Conservation (phyloP, 2,113 vertebrate species). For the Chloropsis cyanopogon region DNA sequence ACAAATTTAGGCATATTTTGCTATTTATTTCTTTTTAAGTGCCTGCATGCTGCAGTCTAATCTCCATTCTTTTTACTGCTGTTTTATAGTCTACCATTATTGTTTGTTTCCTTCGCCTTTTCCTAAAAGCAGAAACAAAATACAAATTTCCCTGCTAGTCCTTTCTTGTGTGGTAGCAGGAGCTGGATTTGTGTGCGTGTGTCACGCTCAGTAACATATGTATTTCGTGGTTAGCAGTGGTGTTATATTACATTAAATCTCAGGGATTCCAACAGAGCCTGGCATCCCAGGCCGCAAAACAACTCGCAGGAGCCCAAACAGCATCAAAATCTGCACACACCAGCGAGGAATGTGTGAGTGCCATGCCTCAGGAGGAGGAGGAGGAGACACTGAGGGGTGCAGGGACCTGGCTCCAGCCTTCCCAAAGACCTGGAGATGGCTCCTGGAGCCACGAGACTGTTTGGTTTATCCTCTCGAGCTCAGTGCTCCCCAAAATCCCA, state of each 20-base stretch:
- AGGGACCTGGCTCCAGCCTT: not conserved
- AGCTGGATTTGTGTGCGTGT: not conserved
- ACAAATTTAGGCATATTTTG: not conserved
- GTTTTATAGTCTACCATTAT: conserved; percentile 15
- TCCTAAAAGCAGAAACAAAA: conserved; percentile 7
- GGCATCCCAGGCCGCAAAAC: not conserved
- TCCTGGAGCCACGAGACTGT: not conserved
- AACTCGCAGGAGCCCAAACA: not conserved
- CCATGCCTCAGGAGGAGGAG: not conserved
- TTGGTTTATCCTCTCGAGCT: not conserved
- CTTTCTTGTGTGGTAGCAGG: not conserved
- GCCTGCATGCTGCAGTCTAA: not conserved
- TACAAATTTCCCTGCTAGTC: not conserved
- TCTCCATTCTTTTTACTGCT: conserved; percentile 38
- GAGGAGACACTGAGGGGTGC: not conserved
- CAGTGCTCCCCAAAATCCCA: not conserved
- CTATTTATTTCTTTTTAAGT: conserved; percentile 38
- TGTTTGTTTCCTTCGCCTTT: not conserved
- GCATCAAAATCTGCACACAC: not conserved
- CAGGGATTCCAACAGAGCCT: not conserved
- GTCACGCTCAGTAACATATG: not conserved
- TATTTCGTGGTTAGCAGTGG: not conserved
- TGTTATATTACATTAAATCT: not conserved
- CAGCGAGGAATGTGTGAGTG: not conserved
- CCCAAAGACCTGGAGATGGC: not conserved